Conservation (phyloP, 2,888 invertebrate genomes). For the Amphipyra tragopoginis region DNA sequence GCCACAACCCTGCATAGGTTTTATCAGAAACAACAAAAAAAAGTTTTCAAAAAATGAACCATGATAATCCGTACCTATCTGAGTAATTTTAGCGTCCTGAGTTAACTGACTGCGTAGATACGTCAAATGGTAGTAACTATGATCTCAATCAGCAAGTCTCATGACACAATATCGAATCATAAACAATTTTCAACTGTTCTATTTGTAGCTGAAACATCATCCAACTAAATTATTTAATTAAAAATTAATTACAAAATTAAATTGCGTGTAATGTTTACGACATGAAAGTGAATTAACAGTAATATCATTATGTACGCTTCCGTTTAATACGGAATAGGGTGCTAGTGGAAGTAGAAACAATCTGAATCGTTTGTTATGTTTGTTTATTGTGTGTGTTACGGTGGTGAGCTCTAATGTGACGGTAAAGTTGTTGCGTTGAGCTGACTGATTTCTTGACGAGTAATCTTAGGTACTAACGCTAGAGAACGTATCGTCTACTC, state of each 20-base stretch:
- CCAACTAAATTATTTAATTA: constrained; percentile 14
- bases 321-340: constrained; percentile 43
- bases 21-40: too few relatives aligned
- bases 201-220: neutral
- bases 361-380: constrained; percentile 10
- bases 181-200: neutral
- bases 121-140: neutral
- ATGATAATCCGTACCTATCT: too few relatives aligned
- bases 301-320: constrained; percentile 41
- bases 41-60: too few relatives aligned
- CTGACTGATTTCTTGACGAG: neutral
- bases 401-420: constrained; percentile 33
- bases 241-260: constrained; percentile 24
- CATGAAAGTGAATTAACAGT: constrained; percentile 42
- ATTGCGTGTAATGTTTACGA: constrained; percentile 33
- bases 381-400: constrained; percentile 44
- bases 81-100: too few relatives aligned
- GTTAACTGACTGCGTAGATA: too few relatives aligned
- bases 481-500: too few relatives aligned
- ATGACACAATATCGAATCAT: too few relatives aligned
- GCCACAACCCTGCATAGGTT: too few relatives aligned
- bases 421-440: neutral
- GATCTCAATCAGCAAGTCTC: too few relatives aligned
- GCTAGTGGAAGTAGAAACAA: constrained; percentile 33
- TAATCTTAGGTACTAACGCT: too few relatives aligned